Evolutionary conservation across 2,888 invertebrate species (phyloP).

Genomic region (Liopterus haemorrhoidalis): DNA sequence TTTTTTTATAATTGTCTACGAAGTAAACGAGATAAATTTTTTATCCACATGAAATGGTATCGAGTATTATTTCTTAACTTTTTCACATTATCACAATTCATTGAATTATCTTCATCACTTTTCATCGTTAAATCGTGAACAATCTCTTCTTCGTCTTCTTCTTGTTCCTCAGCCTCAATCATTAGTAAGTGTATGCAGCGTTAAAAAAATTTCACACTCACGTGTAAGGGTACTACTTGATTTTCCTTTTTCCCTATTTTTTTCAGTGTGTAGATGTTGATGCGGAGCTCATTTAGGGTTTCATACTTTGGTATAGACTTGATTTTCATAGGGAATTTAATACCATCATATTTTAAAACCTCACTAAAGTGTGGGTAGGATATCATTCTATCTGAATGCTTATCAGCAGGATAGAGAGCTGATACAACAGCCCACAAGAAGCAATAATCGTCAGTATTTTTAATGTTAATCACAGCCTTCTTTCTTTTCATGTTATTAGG

Average conservation of each 20-base stretch:
- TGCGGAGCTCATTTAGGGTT: constrained; percentile 26
- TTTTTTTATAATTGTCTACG: constrained; percentile 8
- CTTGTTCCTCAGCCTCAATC: constrained; percentile 8
- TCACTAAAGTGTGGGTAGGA: constrained; percentile 26
- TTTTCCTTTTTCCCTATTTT: constrained; percentile 8
- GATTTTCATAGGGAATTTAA: constrained; percentile 26
- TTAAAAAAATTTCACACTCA: constrained; percentile 13
- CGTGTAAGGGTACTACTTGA: constrained; percentile 14
- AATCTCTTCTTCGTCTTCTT: constrained; percentile 1
- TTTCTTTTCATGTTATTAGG: constrained; percentile 25
- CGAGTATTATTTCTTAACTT: neutral
- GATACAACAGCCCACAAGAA: constrained; percentile 27
- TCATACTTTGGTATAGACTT: constrained; percentile 28
- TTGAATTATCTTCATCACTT: constrained; percentile 1
- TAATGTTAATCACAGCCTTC: constrained; percentile 30
- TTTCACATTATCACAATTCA: neutral
- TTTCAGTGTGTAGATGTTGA: constrained; percentile 30
- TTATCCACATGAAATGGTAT: constrained; percentile 23
- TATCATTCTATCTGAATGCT: constrained; percentile 10
- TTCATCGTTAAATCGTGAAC: constrained; percentile 3
- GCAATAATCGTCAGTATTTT: constrained; percentile 30
- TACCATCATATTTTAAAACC: constrained; percentile 23
- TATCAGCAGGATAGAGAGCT: constrained; percentile 22
- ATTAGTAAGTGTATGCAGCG: constrained; percentile 11
- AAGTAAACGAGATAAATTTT: constrained; percentile 22